Base-by-base conservation (phyloP, 1,140 invertebrate species). In the Scaptomyza graminum region DNA sequence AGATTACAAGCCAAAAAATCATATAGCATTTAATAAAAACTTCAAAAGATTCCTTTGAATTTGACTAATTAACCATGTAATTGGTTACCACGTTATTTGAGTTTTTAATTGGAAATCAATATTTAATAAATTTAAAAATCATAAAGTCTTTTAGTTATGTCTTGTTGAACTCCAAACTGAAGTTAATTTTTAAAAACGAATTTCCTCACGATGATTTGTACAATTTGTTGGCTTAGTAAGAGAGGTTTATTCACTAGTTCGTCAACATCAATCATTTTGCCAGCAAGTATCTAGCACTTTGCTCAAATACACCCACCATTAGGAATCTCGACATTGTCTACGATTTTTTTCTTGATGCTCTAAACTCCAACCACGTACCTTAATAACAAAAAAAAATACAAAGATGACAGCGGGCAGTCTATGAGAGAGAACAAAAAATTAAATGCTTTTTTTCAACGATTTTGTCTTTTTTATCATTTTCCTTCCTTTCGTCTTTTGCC, bases 371-470 rank as follows among this genome's bases (percentile, higher is more conserved):
- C 34, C 12, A 37, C 28, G 25, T 37, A 13, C 18, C 12, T 34
- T 22, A 22, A 22, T 22, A 22, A 22, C 18, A 22, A 31, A 41
- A 61, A 34, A 31, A 62, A 66, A 55, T 28, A 13, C 16, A 52
- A 46, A 2, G 57, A 37, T 52, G 70, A 57, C 62, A 65, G 41
- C 51, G 54, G 54, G 39, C 54, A 63, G 49, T 61, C 46, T 52
- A 39, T 13, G 8, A 63, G 31, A 31, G 31, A 55, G 49, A 50
- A 39, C 22, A 72, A 68, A 44, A 74, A 62, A 74, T 68, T 64
- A 76, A 76, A 74, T 59, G 70, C 74, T 74, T 74, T 68, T 68
- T 54, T 73, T 49, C 70, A 76, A 64, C 18, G 61, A 47, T 52
- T 68, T 39, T 41, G 12, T 54, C n/a, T 25, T n/a, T 49, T 55